phyloP scores from a whole-genome alignment of 2,888 invertebrate genomes.

The Macaria liturata region DNA sequence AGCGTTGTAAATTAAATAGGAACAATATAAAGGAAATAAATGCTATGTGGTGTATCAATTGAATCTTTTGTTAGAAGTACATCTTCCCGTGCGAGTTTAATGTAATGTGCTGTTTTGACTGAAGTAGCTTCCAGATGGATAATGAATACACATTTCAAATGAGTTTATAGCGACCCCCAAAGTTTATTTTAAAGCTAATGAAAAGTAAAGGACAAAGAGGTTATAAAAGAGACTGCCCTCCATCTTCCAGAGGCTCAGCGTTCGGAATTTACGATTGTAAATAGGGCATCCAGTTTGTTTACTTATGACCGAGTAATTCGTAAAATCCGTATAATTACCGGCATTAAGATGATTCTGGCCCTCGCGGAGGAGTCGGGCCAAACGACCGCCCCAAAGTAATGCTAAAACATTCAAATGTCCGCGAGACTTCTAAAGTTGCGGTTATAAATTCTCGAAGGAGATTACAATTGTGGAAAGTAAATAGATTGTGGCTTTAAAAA shows the following conservation, averaged over 20 bases:
- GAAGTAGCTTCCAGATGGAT: no score
- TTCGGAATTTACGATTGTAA: slow-evolving; percentile 78
- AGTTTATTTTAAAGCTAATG: slow-evolving; percentile 22
- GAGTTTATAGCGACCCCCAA: not conserved
- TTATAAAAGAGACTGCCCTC: slow-evolving; percentile 23
- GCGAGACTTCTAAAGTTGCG: slow-evolving; percentile 62
- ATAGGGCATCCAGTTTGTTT: slow-evolving; percentile 78
- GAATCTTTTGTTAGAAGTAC: no score
- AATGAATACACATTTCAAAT: no score
- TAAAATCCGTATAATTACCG: slow-evolving; percentile 81
- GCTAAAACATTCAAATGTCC: slow-evolving; percentile 81
- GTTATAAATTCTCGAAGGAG: slow-evolving; percentile 70
- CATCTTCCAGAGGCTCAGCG: slow-evolving; percentile 20
- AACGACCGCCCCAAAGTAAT: slow-evolving; percentile 68
- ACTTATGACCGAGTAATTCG: slow-evolving; percentile 82
- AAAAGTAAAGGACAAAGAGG: slow-evolving; percentile 28
- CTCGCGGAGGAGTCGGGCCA: slow-evolving; percentile 44
- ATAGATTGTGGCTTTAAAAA: slow-evolving; percentile 49
- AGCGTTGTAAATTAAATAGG: not conserved
- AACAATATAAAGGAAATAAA: no score
- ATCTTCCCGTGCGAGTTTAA: no score
- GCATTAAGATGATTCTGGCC: slow-evolving; percentile 81
- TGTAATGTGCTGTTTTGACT: no score
- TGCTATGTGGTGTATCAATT: not conserved
- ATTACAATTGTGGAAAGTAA: slow-evolving; percentile 57